Conservation (phyloP, 1,140 invertebrate species). For the Caenorhabditis latens region DNA sequence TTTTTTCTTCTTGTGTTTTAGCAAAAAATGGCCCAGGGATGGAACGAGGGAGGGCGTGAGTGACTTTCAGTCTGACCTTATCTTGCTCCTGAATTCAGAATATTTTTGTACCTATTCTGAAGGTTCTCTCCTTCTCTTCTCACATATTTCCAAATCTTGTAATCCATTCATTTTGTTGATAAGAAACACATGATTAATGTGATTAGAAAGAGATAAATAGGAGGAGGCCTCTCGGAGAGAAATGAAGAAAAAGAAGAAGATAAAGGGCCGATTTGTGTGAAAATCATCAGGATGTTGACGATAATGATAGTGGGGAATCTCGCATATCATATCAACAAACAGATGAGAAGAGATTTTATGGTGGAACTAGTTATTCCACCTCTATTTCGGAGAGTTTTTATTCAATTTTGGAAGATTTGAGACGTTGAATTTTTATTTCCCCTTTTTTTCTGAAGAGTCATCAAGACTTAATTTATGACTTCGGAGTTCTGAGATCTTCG, state of each 20-base stretch:
- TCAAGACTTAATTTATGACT: too few relatives aligned
- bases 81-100: too few relatives aligned
- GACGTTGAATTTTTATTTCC: too few relatives aligned
- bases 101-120: too few relatives aligned
- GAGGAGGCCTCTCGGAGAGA: neutral
- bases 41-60: neutral
- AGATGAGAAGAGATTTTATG: slow-evolving; percentile 7
- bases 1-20: neutral
- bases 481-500: too few relatives aligned
- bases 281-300: slow-evolving; percentile 44
- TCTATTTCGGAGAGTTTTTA: neutral
- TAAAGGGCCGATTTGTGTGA: slow-evolving; percentile 36
- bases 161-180: neutral
- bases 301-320: neutral
- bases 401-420: too few relatives aligned
- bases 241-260: slow-evolving; percentile 7
- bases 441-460: too few relatives aligned
- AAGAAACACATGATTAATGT: slow-evolving; percentile 54
- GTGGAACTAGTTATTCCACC: slow-evolving; percentile 22
- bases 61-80: too few relatives aligned
- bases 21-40: neutral
- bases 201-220: slow-evolving; percentile 39
- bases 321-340: slow-evolving; percentile 42
- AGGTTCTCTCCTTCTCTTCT: too few relatives aligned
- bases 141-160: too few relatives aligned